These are phyloP conservation scores for Setipinna tenuifilis DNA, from an alignment of 2,797 vertebrate species.

Conservation along the genomic window DNA sequence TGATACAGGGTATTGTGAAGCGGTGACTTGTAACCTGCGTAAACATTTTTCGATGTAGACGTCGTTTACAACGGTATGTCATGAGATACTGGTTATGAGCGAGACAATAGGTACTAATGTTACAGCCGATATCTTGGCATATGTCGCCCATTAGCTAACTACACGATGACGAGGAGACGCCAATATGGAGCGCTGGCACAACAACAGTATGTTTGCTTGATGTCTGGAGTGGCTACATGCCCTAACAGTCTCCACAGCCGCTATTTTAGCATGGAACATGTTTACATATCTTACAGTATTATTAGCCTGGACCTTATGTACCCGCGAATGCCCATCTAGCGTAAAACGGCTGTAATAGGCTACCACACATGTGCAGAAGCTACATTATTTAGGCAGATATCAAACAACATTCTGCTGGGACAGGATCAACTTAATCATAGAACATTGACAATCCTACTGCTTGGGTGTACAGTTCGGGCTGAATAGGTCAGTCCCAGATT, in stretches of 20 bases:
- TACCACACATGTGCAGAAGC: background rate
- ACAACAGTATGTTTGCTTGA: background rate
- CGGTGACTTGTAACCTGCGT: background rate
- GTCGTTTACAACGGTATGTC: background rate
- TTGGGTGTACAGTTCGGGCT: background rate
- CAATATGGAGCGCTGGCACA: background rate
- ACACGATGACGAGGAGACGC: background rate
- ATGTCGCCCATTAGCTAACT: conserved; percentile 14
- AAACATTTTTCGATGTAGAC: background rate
- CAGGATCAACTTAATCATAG: background rate
- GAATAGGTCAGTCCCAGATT: background rate
- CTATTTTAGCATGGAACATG: background rate
- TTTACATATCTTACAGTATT: background rate
- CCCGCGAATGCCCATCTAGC: background rate
- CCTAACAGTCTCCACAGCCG: background rate
- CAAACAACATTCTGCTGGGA: background rate
- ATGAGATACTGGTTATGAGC: background rate
- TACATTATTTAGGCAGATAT: background rate
- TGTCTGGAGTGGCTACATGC: background rate
- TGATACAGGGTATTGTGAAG: background rate
- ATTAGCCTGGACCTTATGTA: background rate
- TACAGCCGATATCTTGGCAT: background rate
- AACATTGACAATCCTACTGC: background rate
- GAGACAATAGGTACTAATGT: background rate
- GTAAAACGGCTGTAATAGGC: background rate